These are phyloP conservation scores for Thaleichthys pacificus DNA, from an alignment of 2,797 vertebrate species.

Conservation along the genomic window DNA sequence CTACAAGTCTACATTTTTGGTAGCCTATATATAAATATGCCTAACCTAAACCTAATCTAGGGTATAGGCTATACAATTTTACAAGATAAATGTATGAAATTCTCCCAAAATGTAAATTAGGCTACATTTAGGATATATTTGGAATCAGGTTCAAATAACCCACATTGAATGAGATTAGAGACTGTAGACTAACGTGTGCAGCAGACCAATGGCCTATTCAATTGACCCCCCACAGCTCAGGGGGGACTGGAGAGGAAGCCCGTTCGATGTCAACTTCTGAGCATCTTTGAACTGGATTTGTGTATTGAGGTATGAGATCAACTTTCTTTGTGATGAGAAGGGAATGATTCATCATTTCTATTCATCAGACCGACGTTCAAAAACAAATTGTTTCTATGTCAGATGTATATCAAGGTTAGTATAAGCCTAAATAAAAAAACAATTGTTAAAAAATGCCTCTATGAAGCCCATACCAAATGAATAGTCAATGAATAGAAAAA, in stretches of 20 bases:
- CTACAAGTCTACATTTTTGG: too few relatives aligned
- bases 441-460: not conserved
- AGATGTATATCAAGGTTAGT: not conserved
- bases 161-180: too few relatives aligned
- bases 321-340: slow-evolving; percentile 42
- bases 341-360: slow-evolving; percentile 10
- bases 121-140: too few relatives aligned
- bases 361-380: not conserved
- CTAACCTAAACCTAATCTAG: too few relatives aligned
- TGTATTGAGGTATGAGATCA: slow-evolving; percentile 68
- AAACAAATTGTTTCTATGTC: not conserved
- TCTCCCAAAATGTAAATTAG: too few relatives aligned
- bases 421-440: not conserved
- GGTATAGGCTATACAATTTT: too few relatives aligned
- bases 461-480: not conserved
- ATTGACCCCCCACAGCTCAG: slow-evolving; percentile 37
- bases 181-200: not conserved
- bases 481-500: not conserved
- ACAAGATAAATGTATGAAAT: too few relatives aligned
- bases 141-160: too few relatives aligned
- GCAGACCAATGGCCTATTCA: slow-evolving; percentile 33
- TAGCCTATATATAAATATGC: too few relatives aligned
- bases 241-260: slow-evolving; percentile 35
- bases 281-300: slow-evolving; percentile 58
- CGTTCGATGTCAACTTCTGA: slow-evolving; percentile 39